Conservation (phyloP, 2,797 vertebrate genomes). For the Sciurus vulgaris region DNA sequence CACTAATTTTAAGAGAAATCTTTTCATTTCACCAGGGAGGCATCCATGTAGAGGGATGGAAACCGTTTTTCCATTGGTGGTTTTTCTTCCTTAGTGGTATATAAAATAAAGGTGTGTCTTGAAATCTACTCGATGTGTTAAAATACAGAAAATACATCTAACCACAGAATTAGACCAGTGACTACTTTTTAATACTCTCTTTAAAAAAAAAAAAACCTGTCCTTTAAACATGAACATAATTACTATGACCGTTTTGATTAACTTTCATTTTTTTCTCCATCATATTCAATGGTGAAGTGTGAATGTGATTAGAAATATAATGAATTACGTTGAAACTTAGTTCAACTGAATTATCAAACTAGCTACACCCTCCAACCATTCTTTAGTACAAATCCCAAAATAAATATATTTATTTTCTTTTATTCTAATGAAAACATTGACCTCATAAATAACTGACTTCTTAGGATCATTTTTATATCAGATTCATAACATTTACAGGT, state of each 20-base stretch:
- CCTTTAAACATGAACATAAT: constrained; percentile 36
- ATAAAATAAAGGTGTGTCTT: not conserved
- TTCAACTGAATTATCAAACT: constrained; percentile 49
- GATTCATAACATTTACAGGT: not conserved
- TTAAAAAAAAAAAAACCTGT: not conserved
- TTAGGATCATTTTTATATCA: constrained; percentile 36
- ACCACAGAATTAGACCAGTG: constrained; percentile 43
- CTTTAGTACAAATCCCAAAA: constrained; percentile 28
- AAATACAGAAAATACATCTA: constrained; percentile 48
- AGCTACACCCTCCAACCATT: constrained; percentile 51
- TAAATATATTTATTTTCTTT: constrained; percentile 39
- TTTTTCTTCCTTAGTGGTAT: constrained; percentile 29
- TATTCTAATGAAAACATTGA: constrained; percentile 39
- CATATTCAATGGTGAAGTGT: not conserved
- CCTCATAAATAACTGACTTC: constrained; percentile 19
- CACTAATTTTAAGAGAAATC: constrained; percentile 1
- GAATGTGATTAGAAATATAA: constrained; percentile 47
- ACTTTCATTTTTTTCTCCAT: not conserved
- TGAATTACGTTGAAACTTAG: constrained; percentile 32
- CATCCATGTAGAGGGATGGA: not conserved
- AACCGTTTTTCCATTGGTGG: not conserved
- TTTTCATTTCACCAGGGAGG: not conserved
- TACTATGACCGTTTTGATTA: constrained; percentile 46
- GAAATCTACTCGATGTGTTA: constrained; percentile 49
- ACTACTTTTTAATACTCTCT: constrained; percentile 63